These are phyloP conservation scores for Diuraphis noxia DNA, from an alignment of 1,140 invertebrate genomes.

Conservation along the genomic window DNA sequence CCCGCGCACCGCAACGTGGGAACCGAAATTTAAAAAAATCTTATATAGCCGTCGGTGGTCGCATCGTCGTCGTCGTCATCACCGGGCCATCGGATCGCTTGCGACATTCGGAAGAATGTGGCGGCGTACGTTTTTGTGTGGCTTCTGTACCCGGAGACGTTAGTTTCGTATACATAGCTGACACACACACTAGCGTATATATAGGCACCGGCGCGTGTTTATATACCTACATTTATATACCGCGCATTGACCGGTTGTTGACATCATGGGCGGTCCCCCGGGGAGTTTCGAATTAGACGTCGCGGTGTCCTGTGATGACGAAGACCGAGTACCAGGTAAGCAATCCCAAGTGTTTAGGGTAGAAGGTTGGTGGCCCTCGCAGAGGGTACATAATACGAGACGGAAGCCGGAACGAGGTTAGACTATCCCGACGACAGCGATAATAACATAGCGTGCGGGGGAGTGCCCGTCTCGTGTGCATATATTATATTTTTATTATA, in stretches of 20 bases:
- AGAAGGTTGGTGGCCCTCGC: background rate
- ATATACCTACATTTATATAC: background rate
- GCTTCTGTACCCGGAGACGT: constrained; percentile 41
- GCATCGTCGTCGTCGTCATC: background rate
- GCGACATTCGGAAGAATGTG: constrained; percentile 53
- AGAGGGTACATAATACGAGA: background rate
- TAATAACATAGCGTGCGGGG: background rate
- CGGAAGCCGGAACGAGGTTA: background rate
- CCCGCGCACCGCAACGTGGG: constrained; percentile 52
- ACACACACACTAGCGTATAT: background rate
- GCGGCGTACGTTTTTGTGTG: constrained; percentile 45
- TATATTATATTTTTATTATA: background rate
- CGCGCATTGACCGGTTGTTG: constrained; percentile 50
- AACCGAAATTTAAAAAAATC: constrained; percentile 51
- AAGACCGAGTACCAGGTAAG: background rate
- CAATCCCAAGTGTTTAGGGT: background rate
- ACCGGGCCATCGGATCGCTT: constrained; percentile 36
- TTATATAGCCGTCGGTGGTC: constrained; percentile 45
- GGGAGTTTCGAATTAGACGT: background rate
- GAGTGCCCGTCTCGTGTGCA: background rate
- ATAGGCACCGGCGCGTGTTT: background rate
- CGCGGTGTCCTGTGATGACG: background rate
- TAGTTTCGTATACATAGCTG: background rate
- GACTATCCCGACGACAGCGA: background rate
- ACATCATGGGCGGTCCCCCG: constrained; percentile 31